Evolutionary conservation across 2,888 invertebrate species (phyloP), one percentile per base, ranked within the genome.

Genomic region (Nudaria mundana): DNA sequence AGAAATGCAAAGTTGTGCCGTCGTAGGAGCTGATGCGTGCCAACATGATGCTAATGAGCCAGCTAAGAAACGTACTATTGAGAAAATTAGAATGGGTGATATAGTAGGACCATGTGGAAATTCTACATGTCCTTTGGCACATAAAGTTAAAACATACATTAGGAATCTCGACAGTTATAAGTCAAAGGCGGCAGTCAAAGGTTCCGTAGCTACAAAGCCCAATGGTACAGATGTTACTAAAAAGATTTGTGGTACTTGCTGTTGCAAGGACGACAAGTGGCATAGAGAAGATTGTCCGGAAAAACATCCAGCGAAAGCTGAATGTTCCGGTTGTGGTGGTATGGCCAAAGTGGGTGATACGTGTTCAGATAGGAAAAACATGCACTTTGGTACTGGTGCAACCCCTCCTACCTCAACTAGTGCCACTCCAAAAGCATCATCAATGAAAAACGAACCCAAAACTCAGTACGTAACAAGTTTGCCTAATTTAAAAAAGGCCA

Each of bases 71-170:
- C 78, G 83, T 61, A 56, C 77, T 10, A 76, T 83, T 13, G 69
- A 80, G 37, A 83, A 83, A 48, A 78, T 88, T 32, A 76, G 75
- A 52, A 88, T 88, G 86, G 87, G 88, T 38, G 87, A 88, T 48
- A 88, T 88, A 22, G 70, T 62, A 25, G 88, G 88, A 3, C 87
- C 88, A 1, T 88, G 88, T 60, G 88, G 88, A 30, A 88, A 88
- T 56, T 38, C 69, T 15, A 86, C 81, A 35, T 88, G 88, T 56
- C 59, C 73, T 24, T 60, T 88, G 47, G 86, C 87, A 24, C 85
- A 85, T 52, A 88, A 82, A 67, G 79, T 88, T 1, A 82, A 62
- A 56, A 71, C 57, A 6, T 88, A 87, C 42, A 77, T 88, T 32
- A 71, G 88, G 52, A 76, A 75, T 41, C 52, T 87, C 29, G 79